These are phyloP conservation scores for Phrynosoma platyrhinos DNA, from an alignment of 2,113 vertebrate species.

Conservation along the genomic window DNA sequence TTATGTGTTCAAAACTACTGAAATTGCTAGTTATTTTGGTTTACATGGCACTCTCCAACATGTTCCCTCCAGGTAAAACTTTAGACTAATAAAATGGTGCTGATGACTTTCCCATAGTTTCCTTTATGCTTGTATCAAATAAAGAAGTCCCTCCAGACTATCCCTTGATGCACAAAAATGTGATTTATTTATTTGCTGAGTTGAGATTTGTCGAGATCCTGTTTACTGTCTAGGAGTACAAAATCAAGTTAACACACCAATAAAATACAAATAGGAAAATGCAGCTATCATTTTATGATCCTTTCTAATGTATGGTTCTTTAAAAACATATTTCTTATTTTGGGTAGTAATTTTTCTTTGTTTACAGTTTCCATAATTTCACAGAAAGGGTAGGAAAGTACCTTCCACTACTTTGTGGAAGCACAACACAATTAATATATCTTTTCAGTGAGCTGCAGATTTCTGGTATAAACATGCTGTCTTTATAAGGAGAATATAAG, in stretches of 20 bases:
- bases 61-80: not conserved
- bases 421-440: too few species aligned
- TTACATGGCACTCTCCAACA: not conserved
- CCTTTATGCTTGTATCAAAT: not conserved
- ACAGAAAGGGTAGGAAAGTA: not conserved
- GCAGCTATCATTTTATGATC: not conserved
- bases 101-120: slow-evolving; percentile 7
- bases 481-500: too few species aligned
- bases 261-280: not conserved
- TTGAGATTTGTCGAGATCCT: not conserved
- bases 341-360: not conserved
- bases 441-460: not conserved
- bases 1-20: not conserved
- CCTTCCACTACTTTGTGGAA: not conserved
- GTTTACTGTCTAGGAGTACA: not conserved
- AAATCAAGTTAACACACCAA: not conserved
- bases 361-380: not conserved
- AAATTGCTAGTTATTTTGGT: not conserved
- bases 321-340: not conserved
- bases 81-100: not conserved
- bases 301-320: not conserved
- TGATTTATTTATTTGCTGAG: slow-evolving; percentile 34
- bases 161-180: not conserved
- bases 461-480: not conserved
- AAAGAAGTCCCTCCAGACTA: not conserved